These are phyloP conservation scores for Copidosoma floridanum DNA, from an alignment of 1,140 invertebrate genomes.

Conservation along the genomic window DNA sequence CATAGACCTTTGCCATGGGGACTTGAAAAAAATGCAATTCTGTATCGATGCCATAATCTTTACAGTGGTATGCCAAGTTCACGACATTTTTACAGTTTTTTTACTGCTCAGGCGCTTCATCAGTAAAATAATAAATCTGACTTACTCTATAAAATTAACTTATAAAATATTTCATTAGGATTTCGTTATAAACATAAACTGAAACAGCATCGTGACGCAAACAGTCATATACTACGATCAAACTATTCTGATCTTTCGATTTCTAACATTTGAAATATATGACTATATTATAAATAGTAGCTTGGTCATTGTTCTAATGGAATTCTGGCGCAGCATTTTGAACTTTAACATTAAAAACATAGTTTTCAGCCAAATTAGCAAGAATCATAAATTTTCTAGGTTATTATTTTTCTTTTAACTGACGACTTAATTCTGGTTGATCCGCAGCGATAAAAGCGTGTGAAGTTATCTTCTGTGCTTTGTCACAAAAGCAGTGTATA, in stretches of 20 bases:
- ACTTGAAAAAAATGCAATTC: slow-evolving; percentile 42
- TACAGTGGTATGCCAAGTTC: slow-evolving; percentile 5
- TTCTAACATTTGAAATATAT: slow-evolving; percentile 20
- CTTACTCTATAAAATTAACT: slow-evolving; percentile 13
- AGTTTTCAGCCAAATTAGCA: slow-evolving; percentile 24
- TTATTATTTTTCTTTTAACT: too few relatives aligned
- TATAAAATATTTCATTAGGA: slow-evolving; percentile 2
- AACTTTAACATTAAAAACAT: slow-evolving; percentile 11
- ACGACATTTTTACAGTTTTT: slow-evolving; percentile 17
- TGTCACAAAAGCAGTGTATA: not conserved
- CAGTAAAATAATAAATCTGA: slow-evolving; percentile 16
- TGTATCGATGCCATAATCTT: slow-evolving; percentile 30
- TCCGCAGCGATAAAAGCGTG: slow-evolving; percentile 15
- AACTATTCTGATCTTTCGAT: slow-evolving; percentile 3
- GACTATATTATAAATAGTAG: slow-evolving; percentile 28
- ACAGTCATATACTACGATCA: slow-evolving; percentile 26
- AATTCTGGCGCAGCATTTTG: too few relatives aligned
- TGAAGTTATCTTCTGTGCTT: not conserved
- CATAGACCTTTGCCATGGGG: slow-evolving; percentile 38
- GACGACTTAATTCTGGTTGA: slow-evolving; percentile 6
- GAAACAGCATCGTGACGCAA: slow-evolving; percentile 18
- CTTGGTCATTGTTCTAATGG: slow-evolving; percentile 30
- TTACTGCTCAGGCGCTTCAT: slow-evolving; percentile 11
- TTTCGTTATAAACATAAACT: slow-evolving; percentile 20
- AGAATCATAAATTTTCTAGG: slow-evolving; percentile 7